A percentile compares a stretch with the other conserved stretches of the same genome.
phyloP scores from a whole-genome alignment of 2,888 invertebrate species.

The Drosophila macrospina region DNA sequence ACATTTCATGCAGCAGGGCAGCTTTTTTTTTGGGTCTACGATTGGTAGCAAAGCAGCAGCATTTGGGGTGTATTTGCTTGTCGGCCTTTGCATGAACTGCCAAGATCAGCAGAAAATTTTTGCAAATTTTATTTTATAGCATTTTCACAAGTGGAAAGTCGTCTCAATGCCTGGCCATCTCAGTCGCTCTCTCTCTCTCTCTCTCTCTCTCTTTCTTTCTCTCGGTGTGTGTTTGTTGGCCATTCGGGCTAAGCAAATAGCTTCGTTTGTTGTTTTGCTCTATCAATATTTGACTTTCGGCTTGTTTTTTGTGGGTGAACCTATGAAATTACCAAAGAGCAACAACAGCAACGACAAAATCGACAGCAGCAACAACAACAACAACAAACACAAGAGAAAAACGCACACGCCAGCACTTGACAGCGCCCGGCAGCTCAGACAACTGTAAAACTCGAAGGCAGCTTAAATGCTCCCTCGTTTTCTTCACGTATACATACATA shows the following conservation, averaged over 20 bases:
- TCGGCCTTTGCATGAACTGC: slow-evolving; percentile 73
- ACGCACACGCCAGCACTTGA: slow-evolving; percentile 59
- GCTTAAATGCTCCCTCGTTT: slow-evolving; percentile 50
- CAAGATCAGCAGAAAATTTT: slow-evolving; percentile 82
- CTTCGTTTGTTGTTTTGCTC: slow-evolving; percentile 80
- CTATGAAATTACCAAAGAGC: slow-evolving; percentile 69
- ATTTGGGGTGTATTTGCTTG: slow-evolving; percentile 65
- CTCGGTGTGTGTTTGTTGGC: slow-evolving; percentile 40
- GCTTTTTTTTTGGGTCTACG: slow-evolving; percentile 22
- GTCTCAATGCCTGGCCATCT: slow-evolving; percentile 55
- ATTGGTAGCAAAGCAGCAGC: neutral
- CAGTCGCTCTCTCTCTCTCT: slow-evolving; percentile 11
- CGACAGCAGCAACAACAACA: slow-evolving; percentile 4
- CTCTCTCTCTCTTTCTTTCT: slow-evolving; percentile 25
- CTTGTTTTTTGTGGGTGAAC: slow-evolving; percentile 74
- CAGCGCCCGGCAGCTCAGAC: slow-evolving; percentile 48
- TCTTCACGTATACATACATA: slow-evolving; percentile 6
- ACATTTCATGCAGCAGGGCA: slow-evolving; percentile 61
- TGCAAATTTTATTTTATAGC: slow-evolving; percentile 81
- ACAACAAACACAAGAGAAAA: slow-evolving; percentile 21
- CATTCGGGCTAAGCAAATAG: slow-evolving; percentile 77
- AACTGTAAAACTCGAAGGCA: slow-evolving; percentile 47
- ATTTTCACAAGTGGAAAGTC: slow-evolving; percentile 79
- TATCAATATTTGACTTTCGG: slow-evolving; percentile 79
- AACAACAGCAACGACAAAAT: slow-evolving; percentile 13